Conservation (phyloP, 2,113 vertebrate genomes). For the Serinus canaria region DNA sequence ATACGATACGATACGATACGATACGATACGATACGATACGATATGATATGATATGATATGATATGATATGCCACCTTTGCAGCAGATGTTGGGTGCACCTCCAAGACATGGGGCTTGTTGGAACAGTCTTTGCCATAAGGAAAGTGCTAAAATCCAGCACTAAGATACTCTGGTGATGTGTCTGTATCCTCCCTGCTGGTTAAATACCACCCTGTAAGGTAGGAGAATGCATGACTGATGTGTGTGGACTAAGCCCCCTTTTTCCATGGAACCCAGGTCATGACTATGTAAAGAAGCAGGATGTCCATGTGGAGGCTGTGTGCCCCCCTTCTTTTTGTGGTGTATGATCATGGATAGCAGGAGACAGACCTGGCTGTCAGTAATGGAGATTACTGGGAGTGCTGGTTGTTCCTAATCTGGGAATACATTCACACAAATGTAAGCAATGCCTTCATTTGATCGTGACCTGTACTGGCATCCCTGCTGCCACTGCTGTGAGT, state of each 20-base stretch:
- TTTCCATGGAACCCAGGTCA: background rate
- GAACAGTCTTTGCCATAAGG: background rate
- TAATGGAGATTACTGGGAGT: background rate
- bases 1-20: background rate
- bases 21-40: background rate
- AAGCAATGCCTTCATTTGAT: background rate
- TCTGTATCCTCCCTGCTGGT: background rate
- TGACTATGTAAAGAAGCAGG: background rate
- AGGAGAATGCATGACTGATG: background rate
- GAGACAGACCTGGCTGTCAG: background rate
- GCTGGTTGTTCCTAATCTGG: background rate
- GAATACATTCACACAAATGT: background rate
- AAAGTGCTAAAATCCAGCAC: background rate
- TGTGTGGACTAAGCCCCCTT: background rate
- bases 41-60: background rate
- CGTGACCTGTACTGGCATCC: background rate
- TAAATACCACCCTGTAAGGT: background rate
- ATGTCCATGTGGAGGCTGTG: rapidly evolving
- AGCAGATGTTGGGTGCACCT: background rate
- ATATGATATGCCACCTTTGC: background rate
- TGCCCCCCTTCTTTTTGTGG: background rate
- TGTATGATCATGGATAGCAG: background rate
- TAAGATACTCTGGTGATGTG: background rate
- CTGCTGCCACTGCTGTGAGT: background rate
- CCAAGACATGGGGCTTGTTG: background rate